Evolutionary conservation across 2,113 vertebrate species (phyloP).

Genomic region (Nettapus auritus): DNA sequence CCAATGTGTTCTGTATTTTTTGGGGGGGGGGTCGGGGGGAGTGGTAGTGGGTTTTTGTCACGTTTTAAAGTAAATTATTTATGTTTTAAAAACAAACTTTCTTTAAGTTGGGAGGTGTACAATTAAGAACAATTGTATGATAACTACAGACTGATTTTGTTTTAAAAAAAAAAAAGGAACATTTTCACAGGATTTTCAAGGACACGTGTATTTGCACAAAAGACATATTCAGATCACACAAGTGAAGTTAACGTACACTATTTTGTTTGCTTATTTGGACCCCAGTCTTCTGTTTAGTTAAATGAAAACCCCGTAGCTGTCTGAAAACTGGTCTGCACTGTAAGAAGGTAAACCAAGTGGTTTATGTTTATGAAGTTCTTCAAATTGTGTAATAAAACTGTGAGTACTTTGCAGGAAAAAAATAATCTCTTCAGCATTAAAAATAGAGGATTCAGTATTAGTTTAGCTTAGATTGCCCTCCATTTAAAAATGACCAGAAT

Average conservation of each 20-base stretch:
- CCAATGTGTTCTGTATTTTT: conserved; percentile 31
- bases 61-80: conserved; percentile 72
- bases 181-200: neutral
- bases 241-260: neutral
- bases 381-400: neutral
- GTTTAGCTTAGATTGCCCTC: neutral
- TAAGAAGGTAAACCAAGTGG: neutral
- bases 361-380: neutral
- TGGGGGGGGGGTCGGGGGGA: neutral
- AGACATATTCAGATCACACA: neutral
- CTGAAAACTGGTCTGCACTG: neutral
- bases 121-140: neutral
- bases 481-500: conserved; percentile 2
- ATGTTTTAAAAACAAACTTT: conserved; percentile 47
- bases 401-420: neutral
- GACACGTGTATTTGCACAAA: neutral
- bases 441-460: neutral
- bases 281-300: neutral
- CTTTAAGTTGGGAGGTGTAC: neutral
- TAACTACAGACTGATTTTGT: neutral
- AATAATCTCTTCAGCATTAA: neutral
- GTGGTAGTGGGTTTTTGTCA: conserved; percentile 15
- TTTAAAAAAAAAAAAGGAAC: neutral
- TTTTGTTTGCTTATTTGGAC: neutral
- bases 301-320: neutral